Percentiles rank a stretch among this genome's conserved stretches.
These are phyloP conservation scores for Orthosia incerta DNA, from an alignment of 2,888 invertebrate species.

Conservation along the genomic window DNA sequence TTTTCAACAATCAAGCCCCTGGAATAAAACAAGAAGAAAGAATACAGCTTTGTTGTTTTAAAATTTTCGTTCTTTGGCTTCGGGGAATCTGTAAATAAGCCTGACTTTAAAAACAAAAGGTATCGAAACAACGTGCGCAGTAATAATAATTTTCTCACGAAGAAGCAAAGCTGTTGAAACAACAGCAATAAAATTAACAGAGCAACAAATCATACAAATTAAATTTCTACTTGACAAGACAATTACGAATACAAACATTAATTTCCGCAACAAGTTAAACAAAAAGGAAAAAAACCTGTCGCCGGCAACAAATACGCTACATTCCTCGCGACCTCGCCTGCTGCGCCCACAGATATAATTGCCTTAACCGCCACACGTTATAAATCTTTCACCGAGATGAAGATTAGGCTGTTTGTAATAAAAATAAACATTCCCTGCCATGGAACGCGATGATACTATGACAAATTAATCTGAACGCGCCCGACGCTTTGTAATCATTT, in stretches of 20 bases:
- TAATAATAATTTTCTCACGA: conserved; percentile 28
- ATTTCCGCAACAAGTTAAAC: conserved; percentile 63
- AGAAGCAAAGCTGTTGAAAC: conserved; percentile 18
- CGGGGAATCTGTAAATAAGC: conserved; percentile 31
- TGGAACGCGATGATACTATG: conserved; percentile 80
- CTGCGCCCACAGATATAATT: conserved; percentile 76
- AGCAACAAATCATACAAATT: conserved; percentile 55
- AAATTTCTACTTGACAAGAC: conserved; percentile 51
- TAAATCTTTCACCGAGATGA: conserved; percentile 80
- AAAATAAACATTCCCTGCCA: conserved; percentile 77
- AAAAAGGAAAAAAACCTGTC: conserved; percentile 47
- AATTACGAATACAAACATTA: conserved; percentile 61
- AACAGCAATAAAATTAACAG: conserved; percentile 35
- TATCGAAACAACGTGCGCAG: background rate
- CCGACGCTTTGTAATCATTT: conserved; percentile 76
- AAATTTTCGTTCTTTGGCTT: conserved; percentile 37
- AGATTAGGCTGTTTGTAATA: conserved; percentile 78
- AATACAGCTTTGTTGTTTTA: conserved; percentile 22
- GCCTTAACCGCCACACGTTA: conserved; percentile 73
- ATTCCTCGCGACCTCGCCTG: conserved; percentile 73
- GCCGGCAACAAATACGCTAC: conserved; percentile 69
- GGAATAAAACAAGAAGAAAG: conserved; percentile 28
- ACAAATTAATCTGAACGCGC: conserved; percentile 83
- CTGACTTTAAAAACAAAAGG: conserved; percentile 13
- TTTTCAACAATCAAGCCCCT: conserved; percentile 31